Percentiles rank a stretch among this genome's conserved stretches.
phyloP scores from a whole-genome alignment of 2,888 invertebrate species.

The Pandemis corylana region DNA sequence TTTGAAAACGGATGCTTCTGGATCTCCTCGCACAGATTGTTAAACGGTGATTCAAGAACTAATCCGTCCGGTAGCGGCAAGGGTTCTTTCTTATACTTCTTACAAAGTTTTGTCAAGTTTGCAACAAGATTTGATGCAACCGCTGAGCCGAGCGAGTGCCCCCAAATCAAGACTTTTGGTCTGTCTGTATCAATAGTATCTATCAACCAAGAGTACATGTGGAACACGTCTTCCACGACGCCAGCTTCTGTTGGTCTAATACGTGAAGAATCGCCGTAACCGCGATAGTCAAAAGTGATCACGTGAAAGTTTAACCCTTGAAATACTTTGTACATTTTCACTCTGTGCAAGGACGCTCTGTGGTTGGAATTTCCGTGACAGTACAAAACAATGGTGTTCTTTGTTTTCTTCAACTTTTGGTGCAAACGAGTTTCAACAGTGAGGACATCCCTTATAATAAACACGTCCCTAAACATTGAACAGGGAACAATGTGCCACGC shows the following conservation, averaged over 20 bases:
- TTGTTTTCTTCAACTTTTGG: constrained; percentile 58
- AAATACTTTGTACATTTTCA: constrained; percentile 72
- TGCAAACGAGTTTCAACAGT: constrained; percentile 50
- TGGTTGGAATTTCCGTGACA: constrained; percentile 78
- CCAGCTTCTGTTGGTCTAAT: constrained; percentile 91
- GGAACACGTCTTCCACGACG: constrained; percentile 92
- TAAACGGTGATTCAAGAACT: constrained; percentile 96
- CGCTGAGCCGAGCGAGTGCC: constrained; percentile 94
- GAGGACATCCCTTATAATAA: constrained; percentile 52
- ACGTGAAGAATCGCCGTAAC: constrained; percentile 90
- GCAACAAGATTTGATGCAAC: constrained; percentile 65
- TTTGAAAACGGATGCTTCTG: constrained; percentile 92
- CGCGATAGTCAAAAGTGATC: constrained; percentile 73
- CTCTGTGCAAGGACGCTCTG: constrained; percentile 63
- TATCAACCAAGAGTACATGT: constrained; percentile 91
- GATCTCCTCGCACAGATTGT: constrained; percentile 95
- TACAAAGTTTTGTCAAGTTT: constrained; percentile 82
- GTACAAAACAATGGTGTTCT: constrained; percentile 64
- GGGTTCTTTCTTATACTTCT: constrained; percentile 83
- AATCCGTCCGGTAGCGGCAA: constrained; percentile 87
- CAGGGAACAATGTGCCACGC: constrained; percentile 74
- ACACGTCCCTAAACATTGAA: constrained; percentile 59
- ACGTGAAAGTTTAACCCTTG: constrained; percentile 71
- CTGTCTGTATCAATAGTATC: constrained; percentile 65
- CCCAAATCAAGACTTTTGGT: constrained; percentile 93